Conservation (phyloP, 2,888 invertebrate species). For the Celastrina argiolus region DNA sequence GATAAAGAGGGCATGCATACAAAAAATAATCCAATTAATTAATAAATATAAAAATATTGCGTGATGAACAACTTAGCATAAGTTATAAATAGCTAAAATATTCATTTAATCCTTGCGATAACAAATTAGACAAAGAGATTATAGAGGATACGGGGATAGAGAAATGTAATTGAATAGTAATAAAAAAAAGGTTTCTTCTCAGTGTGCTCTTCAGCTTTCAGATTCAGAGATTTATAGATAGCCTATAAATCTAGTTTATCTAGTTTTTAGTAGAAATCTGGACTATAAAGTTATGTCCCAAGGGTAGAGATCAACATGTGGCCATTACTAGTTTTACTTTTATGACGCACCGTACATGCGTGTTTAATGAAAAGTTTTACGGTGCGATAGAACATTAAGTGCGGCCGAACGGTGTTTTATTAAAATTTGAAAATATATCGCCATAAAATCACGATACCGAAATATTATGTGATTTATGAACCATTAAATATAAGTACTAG, state of each 20-base stretch:
- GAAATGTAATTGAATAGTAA: no score
- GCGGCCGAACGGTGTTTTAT: conserved; percentile 4
- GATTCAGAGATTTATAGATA: not conserved
- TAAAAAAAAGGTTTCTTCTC: no score
- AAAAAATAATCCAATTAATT: no score
- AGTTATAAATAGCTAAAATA: no score
- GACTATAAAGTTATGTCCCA: not conserved
- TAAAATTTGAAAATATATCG: conserved; percentile 16
- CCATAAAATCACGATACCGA: not conserved
- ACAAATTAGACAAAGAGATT: no score
- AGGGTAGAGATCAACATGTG: not conserved
- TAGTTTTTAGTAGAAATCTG: not conserved
- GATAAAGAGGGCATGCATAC: no score
- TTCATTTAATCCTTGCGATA: no score
- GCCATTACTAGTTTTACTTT: conserved; percentile 2
- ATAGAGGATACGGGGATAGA: no score
- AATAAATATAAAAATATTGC: no score
- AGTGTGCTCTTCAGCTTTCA: no score
- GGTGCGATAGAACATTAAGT: not conserved
- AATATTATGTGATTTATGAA: not conserved
- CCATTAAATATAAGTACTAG: not conserved
- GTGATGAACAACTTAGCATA: no score
- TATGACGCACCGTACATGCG: conserved; percentile 1
- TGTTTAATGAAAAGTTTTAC: conserved; percentile 13
- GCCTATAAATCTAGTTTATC: not conserved